These are phyloP conservation scores for Crocidura indochinensis DNA, from an alignment of 2,797 vertebrate genomes.

Conservation along the genomic window DNA sequence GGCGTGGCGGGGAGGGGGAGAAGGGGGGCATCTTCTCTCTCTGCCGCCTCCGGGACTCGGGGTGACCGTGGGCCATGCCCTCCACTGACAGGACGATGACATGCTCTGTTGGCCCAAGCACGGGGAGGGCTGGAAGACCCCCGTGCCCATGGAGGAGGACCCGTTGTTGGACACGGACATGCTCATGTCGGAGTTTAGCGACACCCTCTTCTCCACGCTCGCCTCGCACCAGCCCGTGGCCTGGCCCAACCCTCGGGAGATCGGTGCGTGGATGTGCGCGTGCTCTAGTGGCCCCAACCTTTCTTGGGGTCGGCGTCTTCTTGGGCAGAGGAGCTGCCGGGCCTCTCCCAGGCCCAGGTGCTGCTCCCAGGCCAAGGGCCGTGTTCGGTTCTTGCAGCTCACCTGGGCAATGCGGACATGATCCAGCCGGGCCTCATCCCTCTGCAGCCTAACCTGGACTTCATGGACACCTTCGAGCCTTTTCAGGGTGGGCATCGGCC, in stretches of 20 bases:
- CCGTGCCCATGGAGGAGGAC: conserved; percentile 98
- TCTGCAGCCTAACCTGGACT: conserved; percentile 98
- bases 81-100: conserved; percentile 95
- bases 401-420: conserved; percentile 98
- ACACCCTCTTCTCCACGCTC: conserved; percentile 98
- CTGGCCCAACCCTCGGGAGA: conserved; percentile 97
- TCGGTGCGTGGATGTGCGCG: conserved; percentile 89
- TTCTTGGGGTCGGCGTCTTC: too few relatives aligned
- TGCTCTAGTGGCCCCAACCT: too few relatives aligned
- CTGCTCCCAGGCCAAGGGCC: too few relatives aligned
- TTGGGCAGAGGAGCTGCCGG: conserved; percentile 20
- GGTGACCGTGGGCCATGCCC: not conserved
- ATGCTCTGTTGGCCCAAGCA: conserved; percentile 89
- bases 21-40: too few relatives aligned
- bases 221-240: conserved; percentile 95
- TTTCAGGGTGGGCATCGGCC: conserved; percentile 94
- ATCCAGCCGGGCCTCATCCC: conserved; percentile 99
- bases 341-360: conserved; percentile 22
- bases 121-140: conserved; percentile 91
- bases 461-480: conserved; percentile 98
- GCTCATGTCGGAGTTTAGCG: conserved; percentile 98
- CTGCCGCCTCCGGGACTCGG: too few relatives aligned
- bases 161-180: conserved; percentile 97
- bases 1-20: too few relatives aligned
- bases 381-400: conserved; percentile 90